Conservation (phyloP, 1,140 invertebrate species). For the Vanessa atalanta region DNA sequence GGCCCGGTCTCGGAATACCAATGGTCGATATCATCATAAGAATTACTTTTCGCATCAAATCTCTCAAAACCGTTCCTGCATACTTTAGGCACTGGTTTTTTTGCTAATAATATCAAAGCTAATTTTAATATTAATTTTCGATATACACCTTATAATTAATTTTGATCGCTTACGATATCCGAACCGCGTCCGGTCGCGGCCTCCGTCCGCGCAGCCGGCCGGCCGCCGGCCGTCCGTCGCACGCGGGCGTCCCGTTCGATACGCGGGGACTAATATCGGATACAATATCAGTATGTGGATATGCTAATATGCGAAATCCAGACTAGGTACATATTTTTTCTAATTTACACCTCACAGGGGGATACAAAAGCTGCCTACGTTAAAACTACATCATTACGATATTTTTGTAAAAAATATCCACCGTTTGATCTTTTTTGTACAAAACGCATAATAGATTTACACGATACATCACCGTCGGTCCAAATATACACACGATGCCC, state of each 20-base stretch:
- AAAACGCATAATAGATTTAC: constrained; percentile 61
- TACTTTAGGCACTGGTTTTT: constrained; percentile 71
- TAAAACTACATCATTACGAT: constrained; percentile 46
- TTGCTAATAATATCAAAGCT: constrained; percentile 76
- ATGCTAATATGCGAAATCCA: constrained; percentile 55
- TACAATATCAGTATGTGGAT: constrained; percentile 62
- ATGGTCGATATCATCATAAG: constrained; percentile 35
- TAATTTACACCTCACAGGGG: constrained; percentile 48
- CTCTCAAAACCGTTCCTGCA: constrained; percentile 55
- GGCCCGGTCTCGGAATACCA: constrained; percentile 48
- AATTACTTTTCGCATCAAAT: constrained; percentile 46
- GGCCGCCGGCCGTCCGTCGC: no score
- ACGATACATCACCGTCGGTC: constrained; percentile 46
- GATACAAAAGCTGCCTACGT: constrained; percentile 69
- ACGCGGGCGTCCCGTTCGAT: constrained; percentile 4
- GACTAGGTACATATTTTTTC: constrained; percentile 58
- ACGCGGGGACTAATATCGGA: constrained; percentile 58
- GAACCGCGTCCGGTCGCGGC: background rate
- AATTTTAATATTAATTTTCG: constrained; percentile 62
- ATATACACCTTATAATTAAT: constrained; percentile 66
- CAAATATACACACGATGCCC: constrained; percentile 54
- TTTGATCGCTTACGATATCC: constrained; percentile 32
- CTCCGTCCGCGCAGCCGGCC: background rate
- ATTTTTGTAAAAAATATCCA: constrained; percentile 73
- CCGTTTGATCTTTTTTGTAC: constrained; percentile 64